A percentile compares a stretch with the other conserved stretches of the same genome.
These are phyloP conservation scores for Teleiodes luculella DNA, from an alignment of 2,888 invertebrate genomes.

Conservation along the genomic window DNA sequence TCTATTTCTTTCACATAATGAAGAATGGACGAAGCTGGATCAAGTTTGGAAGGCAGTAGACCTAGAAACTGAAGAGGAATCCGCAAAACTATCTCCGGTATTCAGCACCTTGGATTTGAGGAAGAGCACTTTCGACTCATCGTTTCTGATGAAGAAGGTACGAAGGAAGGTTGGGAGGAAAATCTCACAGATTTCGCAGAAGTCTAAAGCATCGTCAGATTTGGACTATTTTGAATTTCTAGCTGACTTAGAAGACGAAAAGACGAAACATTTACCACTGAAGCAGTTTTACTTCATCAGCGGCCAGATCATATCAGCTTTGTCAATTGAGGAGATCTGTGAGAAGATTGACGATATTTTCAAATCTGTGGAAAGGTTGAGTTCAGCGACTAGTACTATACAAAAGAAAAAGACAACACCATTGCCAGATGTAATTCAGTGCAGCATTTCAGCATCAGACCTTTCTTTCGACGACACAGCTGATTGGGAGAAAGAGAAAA, in stretches of 20 bases:
- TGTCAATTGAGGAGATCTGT: slow-evolving; percentile 62
- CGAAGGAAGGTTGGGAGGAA: slow-evolving; percentile 46
- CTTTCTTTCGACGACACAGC: slow-evolving; percentile 62
- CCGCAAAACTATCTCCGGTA: slow-evolving; percentile 37
- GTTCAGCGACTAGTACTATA: slow-evolving; percentile 45
- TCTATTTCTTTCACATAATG: slow-evolving; percentile 54
- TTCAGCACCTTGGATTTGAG: slow-evolving; percentile 55
- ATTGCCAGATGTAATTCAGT: slow-evolving; percentile 51
- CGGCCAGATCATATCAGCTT: slow-evolving; percentile 58
- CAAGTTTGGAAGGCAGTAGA: slow-evolving; percentile 64
- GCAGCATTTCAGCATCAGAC: slow-evolving; percentile 52
- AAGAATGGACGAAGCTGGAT: slow-evolving; percentile 61
- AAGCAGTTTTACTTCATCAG: slow-evolving; percentile 52
- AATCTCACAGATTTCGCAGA: slow-evolving; percentile 46
- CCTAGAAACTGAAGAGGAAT: slow-evolving; percentile 58
- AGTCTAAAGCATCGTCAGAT: slow-evolving; percentile 25
- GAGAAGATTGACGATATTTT: slow-evolving; percentile 62
- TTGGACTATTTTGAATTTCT: slow-evolving; percentile 58
- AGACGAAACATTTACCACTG: slow-evolving; percentile 30
- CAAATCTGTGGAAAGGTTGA: slow-evolving; percentile 61
- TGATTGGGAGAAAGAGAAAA: slow-evolving; percentile 32
- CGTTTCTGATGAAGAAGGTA: slow-evolving; percentile 55
- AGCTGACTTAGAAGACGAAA: slow-evolving; percentile 41
- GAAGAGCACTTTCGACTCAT: slow-evolving; percentile 61
- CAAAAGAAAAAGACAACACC: slow-evolving; percentile 38